Conservation (phyloP, 1,140 invertebrate species). For the Philaenus spumarius region DNA sequence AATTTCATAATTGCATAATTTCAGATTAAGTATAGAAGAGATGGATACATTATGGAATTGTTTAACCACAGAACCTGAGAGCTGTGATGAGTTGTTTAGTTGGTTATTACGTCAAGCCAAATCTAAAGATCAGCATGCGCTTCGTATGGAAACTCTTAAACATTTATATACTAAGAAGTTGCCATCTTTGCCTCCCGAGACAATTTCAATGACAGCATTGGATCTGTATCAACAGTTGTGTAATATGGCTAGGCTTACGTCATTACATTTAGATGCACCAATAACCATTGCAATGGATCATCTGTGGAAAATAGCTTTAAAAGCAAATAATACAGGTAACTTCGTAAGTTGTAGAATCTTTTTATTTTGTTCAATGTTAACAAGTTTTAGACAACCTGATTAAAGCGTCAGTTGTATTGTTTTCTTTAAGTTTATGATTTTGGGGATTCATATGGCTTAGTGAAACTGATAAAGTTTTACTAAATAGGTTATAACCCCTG, state of each 20-base stretch:
- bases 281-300: conserved; percentile 77
- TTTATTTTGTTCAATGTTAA: no score
- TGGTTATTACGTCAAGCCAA: conserved; percentile 88
- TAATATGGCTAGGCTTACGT: conserved; percentile 67
- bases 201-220: conserved; percentile 84
- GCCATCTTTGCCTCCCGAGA: conserved; percentile 77
- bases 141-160: conserved; percentile 76
- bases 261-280: conserved; percentile 48
- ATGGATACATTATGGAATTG: conserved; percentile 87
- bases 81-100: conserved; percentile 84
- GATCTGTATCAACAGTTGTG: conserved; percentile 87
- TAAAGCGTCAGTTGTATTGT: no score
- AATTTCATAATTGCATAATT: conserved; percentile 19
- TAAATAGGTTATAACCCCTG: no score
- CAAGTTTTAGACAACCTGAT: no score
- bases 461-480: no score
- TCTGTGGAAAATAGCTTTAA: conserved; percentile 85
- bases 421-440: no score
- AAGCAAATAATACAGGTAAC: conserved; percentile 71
- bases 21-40: conserved; percentile 77
- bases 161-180: conserved; percentile 86
- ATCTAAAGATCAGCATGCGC: conserved; percentile 82
- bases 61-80: conserved; percentile 72
- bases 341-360: neutral
- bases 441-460: no score